Base-by-base conservation (phyloP, 2,888 invertebrate genomes). In the Conus canariensis region DNA sequence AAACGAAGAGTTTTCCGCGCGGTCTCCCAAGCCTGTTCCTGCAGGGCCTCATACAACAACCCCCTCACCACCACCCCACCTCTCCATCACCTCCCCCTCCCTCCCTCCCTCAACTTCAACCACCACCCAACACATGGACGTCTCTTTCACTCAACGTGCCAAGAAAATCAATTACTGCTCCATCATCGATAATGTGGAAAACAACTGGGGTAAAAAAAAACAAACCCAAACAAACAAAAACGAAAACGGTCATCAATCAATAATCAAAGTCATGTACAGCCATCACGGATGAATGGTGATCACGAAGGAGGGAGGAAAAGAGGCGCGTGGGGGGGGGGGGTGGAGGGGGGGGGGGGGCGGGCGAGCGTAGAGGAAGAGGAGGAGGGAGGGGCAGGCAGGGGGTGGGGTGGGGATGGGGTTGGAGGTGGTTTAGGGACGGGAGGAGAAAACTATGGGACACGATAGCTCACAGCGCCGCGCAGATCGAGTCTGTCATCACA, bases 191-290 rank as follows among this genome's bases (percentile, higher is more conserved):
- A 85, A n/a, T 22, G 59, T 10, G 59, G n/a, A 85, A 85, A 83
- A 77, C 56, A 56, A 80, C 30, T 30, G 30, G 30, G 45, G 6
- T 14, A 45, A 45, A 30, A 14, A 80, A 4, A 30, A 45, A 45
- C 45, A 80, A 45, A 30, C 10, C 45, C 12, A 45, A 80, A 80
- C 80, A 80, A 80, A 25, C 6, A 70, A 70, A 70, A 80, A 80
- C 0, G 30, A 80, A 80, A 80, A 30, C 9, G 45, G 77, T 80
- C 77, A 80, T 30, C 74, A 74, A n/a, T 74, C 74, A 74, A 22
- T 70, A 74, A 74, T 74, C 74, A 74, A 74, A 56, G 80, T 83
- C 56, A 83, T 83, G 83, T 83, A 83, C 83, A 83, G 83, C 83
- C 45, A 83, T n/a, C 45, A 83, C 22, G 14, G 9, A 83, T 22